phyloP scores from a whole-genome alignment of 2,113 vertebrate species.

The Anhinga rufa region DNA sequence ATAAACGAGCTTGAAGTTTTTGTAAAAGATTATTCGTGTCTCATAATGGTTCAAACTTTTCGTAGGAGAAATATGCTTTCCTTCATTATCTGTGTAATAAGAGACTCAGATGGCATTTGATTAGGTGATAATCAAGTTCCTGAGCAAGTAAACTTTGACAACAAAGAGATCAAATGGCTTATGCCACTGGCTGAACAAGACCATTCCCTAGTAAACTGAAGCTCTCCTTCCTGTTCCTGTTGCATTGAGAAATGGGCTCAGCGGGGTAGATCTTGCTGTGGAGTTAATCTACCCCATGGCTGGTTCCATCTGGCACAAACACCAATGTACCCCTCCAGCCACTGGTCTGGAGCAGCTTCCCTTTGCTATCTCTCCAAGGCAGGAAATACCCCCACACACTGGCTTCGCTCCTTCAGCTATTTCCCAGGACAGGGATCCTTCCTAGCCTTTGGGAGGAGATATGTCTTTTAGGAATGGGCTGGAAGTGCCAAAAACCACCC shows the following conservation, averaged over 20 bases:
- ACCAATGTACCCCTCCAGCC: not conserved
- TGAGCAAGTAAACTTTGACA: not conserved
- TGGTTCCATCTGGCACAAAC: not conserved
- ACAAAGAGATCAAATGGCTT: not conserved
- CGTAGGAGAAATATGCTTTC: not conserved
- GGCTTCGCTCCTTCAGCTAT: not conserved
- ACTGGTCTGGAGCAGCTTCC: not conserved
- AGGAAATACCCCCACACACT: not conserved
- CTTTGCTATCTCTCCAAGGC: not conserved
- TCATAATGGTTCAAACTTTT: not conserved
- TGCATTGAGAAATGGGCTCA: not conserved
- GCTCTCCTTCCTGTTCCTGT: not conserved
- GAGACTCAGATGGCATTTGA: not conserved
- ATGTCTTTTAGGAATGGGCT: not conserved
- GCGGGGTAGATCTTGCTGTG: not conserved
- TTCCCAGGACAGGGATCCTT: not conserved
- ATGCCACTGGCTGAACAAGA: not conserved
- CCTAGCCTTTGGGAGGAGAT: not conserved
- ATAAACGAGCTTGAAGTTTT: not conserved
- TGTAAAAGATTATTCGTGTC: not conserved
- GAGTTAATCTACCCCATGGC: not conserved
- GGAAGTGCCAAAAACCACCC: constrained; percentile 5
- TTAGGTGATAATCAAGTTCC: not conserved
- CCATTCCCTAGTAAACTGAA: not conserved
- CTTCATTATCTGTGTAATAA: not conserved